Conservation (phyloP, 2,797 vertebrate genomes). For the Otolemur crassicaudatus region DNA sequence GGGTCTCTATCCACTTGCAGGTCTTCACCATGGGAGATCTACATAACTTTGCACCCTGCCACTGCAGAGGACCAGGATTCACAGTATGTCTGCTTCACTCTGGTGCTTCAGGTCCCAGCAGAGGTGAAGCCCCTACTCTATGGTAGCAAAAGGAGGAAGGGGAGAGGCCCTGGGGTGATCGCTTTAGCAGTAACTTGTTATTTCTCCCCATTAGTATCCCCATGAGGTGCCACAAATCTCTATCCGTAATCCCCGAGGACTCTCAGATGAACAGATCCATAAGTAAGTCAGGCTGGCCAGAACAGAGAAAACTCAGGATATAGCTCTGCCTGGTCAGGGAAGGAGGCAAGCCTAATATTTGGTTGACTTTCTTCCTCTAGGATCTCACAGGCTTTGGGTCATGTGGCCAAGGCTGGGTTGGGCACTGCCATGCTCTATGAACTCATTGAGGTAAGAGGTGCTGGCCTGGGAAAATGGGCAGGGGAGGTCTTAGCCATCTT, state of each 20-base stretch:
- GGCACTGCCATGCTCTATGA: constrained; percentile 96
- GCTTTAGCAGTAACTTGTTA: neutral
- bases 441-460: constrained; percentile 94
- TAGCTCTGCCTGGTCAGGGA: neutral
- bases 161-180: constrained; percentile 34
- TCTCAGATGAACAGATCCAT: constrained; percentile 96
- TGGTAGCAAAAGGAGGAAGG: constrained; percentile 69
- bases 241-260: constrained; percentile 94
- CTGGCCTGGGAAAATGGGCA: neutral
- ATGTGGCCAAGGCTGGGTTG: constrained; percentile 90
- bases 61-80: constrained; percentile 94
- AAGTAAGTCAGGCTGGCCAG: constrained; percentile 87
- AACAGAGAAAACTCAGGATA: neutral
- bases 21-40: constrained; percentile 91
- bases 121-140: constrained; percentile 85
- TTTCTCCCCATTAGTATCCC: constrained; percentile 91
- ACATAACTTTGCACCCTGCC: constrained; percentile 93
- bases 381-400: constrained; percentile 87
- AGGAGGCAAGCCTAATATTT: constrained; percentile 14
- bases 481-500: neutral
- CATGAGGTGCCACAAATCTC: constrained; percentile 91
- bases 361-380: constrained; percentile 78
- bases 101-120: constrained; percentile 92
- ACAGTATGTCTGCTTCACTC: constrained; percentile 95
- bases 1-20: constrained; percentile 83